Evolutionary conservation across 2,888 invertebrate species (phyloP).

Genomic region (Mythimna pallens): DNA sequence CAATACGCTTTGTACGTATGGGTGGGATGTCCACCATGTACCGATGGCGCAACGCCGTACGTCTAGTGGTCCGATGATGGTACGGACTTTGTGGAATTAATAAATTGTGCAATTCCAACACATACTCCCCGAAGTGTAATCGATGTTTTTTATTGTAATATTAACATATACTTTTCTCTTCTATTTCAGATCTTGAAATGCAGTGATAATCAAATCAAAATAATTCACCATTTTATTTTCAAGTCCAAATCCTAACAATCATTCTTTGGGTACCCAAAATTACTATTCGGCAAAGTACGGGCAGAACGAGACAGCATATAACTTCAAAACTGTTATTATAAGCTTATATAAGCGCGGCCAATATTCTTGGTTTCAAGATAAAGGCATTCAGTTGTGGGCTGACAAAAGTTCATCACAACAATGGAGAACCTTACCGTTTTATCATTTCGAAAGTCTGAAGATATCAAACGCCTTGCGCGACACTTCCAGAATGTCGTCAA

Average conservation of each 20-base stretch:
- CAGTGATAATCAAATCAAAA: slow-evolving; percentile 80
- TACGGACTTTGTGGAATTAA: too few species aligned
- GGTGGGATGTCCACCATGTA: too few species aligned
- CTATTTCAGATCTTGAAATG: slow-evolving; percentile 88
- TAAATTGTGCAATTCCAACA: too few species aligned
- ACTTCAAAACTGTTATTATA: slow-evolving; percentile 55
- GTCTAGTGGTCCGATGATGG: too few species aligned
- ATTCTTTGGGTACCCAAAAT: slow-evolving; percentile 62
- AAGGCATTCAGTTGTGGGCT: slow-evolving; percentile 68
- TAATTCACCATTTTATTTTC: slow-evolving; percentile 74
- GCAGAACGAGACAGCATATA: slow-evolving; percentile 57
- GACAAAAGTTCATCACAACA: slow-evolving; percentile 69
- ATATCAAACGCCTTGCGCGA: slow-evolving; percentile 81
- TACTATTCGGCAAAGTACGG: slow-evolving; percentile 63
- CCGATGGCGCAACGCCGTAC: too few species aligned
- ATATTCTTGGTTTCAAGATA: slow-evolving; percentile 63
- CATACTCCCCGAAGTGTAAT: too few species aligned
- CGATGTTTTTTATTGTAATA: neutral
- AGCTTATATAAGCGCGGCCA: slow-evolving; percentile 60
- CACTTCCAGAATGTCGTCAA: slow-evolving; percentile 82
- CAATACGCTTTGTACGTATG: too few species aligned
- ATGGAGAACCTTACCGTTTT: slow-evolving; percentile 81
- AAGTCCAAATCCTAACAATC: slow-evolving; percentile 69
- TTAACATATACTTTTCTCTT: slow-evolving; percentile 57
- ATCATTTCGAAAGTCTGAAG: slow-evolving; percentile 84